Conservation (phyloP, 2,888 invertebrate genomes). For the Volucella bombylans region DNA sequence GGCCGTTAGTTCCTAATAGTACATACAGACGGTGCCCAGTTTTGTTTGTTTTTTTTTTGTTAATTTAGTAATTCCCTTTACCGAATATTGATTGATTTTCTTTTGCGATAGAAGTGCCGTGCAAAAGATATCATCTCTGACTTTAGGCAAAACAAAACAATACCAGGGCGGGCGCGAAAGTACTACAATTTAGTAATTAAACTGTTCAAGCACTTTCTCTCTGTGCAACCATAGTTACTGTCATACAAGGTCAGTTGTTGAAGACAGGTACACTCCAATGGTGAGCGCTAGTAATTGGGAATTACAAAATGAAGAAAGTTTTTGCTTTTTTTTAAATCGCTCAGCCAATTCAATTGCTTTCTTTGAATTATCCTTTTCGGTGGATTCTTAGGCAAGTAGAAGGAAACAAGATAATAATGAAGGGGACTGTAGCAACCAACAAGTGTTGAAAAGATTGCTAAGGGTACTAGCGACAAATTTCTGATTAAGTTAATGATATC, state of each 20-base stretch:
- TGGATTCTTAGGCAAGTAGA: conserved; percentile 15
- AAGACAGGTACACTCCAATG: neutral
- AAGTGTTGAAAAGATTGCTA: conserved; percentile 32
- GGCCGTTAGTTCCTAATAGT: conserved; percentile 34
- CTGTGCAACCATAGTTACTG: neutral
- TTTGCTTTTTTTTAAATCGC: conserved; percentile 5
- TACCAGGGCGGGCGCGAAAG: neutral
- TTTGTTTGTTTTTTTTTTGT: conserved; percentile 4
- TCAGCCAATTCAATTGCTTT: conserved; percentile 43
- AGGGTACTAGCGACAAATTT: conserved; percentile 34
- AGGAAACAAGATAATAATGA: neutral
- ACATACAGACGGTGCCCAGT: conserved; percentile 29
- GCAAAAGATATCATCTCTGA: neutral
- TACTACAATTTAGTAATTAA: conserved; percentile 34
- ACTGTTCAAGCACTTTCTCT: conserved; percentile 34
- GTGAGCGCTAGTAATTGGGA: neutral
- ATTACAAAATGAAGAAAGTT: conserved; percentile 19
- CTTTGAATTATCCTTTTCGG: conserved; percentile 52
- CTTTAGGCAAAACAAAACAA: neutral
- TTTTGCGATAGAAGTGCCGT: conserved; percentile 3
- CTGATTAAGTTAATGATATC: conserved; percentile 31
- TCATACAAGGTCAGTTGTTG: conserved; percentile 2
- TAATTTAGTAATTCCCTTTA: neutral
- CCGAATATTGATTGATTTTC: conserved; percentile 21
- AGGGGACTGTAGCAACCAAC: neutral